Evolutionary conservation across 2,888 invertebrate genomes (phyloP).

Genomic region (Caenorhabditis sp.): DNA sequence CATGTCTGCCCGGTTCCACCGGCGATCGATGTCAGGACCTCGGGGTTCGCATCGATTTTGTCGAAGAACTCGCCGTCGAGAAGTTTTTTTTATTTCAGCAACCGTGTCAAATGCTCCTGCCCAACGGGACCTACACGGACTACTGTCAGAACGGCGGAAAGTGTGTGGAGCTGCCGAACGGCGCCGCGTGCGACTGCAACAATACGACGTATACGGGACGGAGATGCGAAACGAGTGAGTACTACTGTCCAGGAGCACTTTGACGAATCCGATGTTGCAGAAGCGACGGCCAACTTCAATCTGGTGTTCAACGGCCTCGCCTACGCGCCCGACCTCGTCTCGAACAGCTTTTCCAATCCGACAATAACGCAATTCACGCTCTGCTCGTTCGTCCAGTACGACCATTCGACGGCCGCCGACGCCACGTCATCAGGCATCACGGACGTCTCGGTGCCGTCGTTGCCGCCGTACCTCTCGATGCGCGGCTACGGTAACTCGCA

Average conservation of each 20-base stretch:
- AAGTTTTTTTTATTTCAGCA: conserved; percentile 29
- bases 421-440: background rate
- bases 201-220: conserved; percentile 31
- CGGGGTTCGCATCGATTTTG: conserved; percentile 13
- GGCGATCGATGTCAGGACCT: conserved; percentile 38
- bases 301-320: conserved; percentile 49
- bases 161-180: conserved; percentile 14
- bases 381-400: conserved; percentile 51
- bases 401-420: conserved; percentile 6
- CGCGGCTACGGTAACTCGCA: conserved; percentile 3
- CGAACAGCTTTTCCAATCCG: conserved; percentile 6
- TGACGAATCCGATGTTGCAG: conserved; percentile 2
- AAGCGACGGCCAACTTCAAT: conserved; percentile 42
- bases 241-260: background rate
- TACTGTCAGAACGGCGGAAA: conserved; percentile 40
- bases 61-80: background rate
- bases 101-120: conserved; percentile 23
- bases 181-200: conserved; percentile 38
- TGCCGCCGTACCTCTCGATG: conserved; percentile 31
- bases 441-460: background rate
- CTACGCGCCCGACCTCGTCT: conserved; percentile 37
- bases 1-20: conserved; percentile 36
- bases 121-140: conserved; percentile 17
- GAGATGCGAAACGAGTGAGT: conserved; percentile 40
- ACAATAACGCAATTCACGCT: conserved; percentile 39